Percentiles rank a stretch among this genome's conserved stretches.
Evolutionary conservation across 2,797 vertebrate species (phyloP).

Genomic region (Salmo trutta): DNA sequence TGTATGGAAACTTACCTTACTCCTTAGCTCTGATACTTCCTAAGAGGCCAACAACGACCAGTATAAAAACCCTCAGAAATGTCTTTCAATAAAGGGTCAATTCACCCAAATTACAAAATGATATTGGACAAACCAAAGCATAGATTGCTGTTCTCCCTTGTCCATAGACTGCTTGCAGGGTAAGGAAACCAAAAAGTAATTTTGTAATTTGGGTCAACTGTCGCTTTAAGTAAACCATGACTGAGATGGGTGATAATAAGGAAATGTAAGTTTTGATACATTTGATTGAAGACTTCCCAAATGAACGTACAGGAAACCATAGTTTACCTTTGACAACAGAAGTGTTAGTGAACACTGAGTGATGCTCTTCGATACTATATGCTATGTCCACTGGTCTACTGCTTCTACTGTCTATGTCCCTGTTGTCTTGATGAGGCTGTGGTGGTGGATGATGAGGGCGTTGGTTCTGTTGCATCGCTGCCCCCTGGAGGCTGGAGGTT

Average conservation of each 20-base stretch:
- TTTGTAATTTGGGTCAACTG: background rate
- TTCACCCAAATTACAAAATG: no score
- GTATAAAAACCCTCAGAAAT: background rate
- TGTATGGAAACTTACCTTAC: slow-evolving; percentile 28
- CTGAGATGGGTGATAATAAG: background rate
- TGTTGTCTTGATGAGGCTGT: slow-evolving; percentile 42
- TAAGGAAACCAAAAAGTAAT: background rate
- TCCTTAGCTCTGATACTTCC: background rate
- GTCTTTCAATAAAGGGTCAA: background rate
- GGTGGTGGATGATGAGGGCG: slow-evolving; percentile 6
- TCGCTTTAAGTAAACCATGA: background rate
- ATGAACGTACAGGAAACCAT: background rate
- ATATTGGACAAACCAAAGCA: no score
- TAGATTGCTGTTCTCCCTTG: no score
- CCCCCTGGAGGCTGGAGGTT: slow-evolving; percentile 63
- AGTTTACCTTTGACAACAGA: background rate
- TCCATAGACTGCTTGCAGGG: no score
- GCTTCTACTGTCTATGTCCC: slow-evolving; percentile 10
- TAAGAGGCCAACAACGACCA: background rate
- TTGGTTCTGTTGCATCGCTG: slow-evolving; percentile 48
- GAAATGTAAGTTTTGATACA: background rate
- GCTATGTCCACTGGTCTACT: background rate
- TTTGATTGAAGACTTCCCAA: slow-evolving; percentile 9
- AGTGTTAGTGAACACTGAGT: slow-evolving; percentile 15
- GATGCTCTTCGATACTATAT: slow-evolving; percentile 10